Evolutionary conservation across 2,888 invertebrate genomes (phyloP).

Genomic region (Strigamia crassipes): DNA sequence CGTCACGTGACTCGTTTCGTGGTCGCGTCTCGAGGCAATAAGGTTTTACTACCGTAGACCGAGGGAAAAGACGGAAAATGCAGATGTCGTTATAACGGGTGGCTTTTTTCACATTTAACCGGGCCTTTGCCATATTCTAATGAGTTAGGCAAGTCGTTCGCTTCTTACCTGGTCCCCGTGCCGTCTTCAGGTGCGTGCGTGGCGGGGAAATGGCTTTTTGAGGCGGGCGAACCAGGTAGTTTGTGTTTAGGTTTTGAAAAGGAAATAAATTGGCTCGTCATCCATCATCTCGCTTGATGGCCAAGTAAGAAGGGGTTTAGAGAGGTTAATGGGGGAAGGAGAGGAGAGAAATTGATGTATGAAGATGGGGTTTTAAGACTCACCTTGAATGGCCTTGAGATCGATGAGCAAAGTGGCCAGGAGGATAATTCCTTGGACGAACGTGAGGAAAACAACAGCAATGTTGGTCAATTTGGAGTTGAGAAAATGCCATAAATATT

Average conservation of each 20-base stretch:
- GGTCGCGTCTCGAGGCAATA: constrained; percentile 5
- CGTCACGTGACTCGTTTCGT: constrained; percentile 17
- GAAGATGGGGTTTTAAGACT: constrained; percentile 1
- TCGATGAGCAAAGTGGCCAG: constrained; percentile 52
- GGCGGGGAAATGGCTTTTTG: too few species aligned
- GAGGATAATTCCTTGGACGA: constrained; percentile 52
- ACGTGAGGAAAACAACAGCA: constrained; percentile 51
- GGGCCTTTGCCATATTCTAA: background rate
- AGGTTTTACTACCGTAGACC: background rate
- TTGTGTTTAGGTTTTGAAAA: background rate
- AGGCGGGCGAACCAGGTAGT: background rate
- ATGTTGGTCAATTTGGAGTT: constrained; percentile 52
- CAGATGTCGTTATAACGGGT: constrained; percentile 23
- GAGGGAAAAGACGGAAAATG: background rate
- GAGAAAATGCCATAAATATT: constrained; percentile 52
- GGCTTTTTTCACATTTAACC: background rate
- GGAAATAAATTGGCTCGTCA: background rate
- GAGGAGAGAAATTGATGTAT: background rate
- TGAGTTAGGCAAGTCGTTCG: background rate
- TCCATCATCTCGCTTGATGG: constrained; percentile 8
- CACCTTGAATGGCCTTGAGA: constrained; percentile 53
- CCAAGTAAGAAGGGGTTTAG: background rate
- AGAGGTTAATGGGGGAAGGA: constrained; percentile 3
- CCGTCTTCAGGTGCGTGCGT: too few species aligned
- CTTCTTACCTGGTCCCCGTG: background rate